phyloP scores from a whole-genome alignment of 2,113 vertebrate species.

The Myotis davidii region DNA sequence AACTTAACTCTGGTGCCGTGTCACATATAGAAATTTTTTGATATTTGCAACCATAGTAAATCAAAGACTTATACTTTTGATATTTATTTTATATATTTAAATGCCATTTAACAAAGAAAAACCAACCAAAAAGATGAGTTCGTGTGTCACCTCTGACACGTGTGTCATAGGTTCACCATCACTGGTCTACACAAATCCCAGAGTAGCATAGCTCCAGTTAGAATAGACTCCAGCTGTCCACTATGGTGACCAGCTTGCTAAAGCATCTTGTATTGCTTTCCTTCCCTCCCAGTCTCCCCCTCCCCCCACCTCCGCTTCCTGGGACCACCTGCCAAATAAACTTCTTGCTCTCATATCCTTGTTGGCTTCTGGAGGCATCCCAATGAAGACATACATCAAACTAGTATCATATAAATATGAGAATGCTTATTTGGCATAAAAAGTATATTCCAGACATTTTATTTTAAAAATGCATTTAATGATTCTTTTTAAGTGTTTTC shows the following conservation, averaged over 20 bases:
- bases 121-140: too few relatives aligned
- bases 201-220: not conserved
- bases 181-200: not conserved
- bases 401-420: not conserved
- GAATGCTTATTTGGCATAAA: slow-evolving; percentile 65
- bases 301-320: not conserved
- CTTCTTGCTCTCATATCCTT: not conserved
- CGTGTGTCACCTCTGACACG: too few relatives aligned
- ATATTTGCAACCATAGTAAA: too few relatives aligned
- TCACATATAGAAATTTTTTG: too few relatives aligned
- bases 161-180: too few relatives aligned
- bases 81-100: too few relatives aligned
- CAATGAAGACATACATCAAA: not conserved
- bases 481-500: slow-evolving; percentile 80
- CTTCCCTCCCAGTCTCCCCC: not conserved
- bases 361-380: not conserved
- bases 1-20: too few relatives aligned
- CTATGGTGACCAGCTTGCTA: not conserved
- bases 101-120: too few relatives aligned
- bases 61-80: too few relatives aligned
- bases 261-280: not conserved
- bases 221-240: not conserved
- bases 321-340: not conserved
- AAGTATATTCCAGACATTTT: slow-evolving; percentile 78
- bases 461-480: slow-evolving; percentile 76